Conservation (phyloP, 2,888 invertebrate species). For the Pollenia amentaria region DNA sequence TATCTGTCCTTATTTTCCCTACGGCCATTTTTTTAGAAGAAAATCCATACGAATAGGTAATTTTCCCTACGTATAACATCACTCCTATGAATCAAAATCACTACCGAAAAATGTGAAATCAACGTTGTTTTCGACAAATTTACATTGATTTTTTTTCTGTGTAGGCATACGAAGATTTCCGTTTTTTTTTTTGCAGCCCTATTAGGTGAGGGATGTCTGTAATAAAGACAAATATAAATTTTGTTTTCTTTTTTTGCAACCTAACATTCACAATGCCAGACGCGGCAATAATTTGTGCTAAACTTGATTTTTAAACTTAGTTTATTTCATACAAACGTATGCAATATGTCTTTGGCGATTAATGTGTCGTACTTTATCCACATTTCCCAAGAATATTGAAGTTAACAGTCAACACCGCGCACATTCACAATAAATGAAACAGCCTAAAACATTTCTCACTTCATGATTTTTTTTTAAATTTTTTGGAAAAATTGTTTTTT, state of each 20-base stretch:
- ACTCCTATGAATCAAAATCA: too few relatives aligned
- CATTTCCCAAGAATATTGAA: slow-evolving; percentile 23
- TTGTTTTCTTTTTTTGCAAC: background rate
- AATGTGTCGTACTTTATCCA: background rate
- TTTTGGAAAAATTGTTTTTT: background rate
- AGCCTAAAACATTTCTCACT: background rate
- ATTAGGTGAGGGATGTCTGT: background rate
- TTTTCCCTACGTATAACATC: too few relatives aligned
- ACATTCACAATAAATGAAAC: slow-evolving; percentile 11
- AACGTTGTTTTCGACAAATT: too few relatives aligned
- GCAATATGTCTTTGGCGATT: background rate
- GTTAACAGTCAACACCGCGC: background rate
- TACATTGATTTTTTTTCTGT: too few relatives aligned
- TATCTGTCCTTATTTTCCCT: too few relatives aligned
- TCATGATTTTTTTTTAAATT: background rate
- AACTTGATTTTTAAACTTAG: background rate
- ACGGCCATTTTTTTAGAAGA: too few relatives aligned
- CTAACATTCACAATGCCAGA: slow-evolving; percentile 10
- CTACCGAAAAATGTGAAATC: too few relatives aligned
- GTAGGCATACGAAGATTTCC: too few relatives aligned
- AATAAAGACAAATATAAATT: background rate
- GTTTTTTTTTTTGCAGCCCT: too few relatives aligned
- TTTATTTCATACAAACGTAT: slow-evolving; percentile 3
- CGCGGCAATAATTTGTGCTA: slow-evolving; percentile 27
- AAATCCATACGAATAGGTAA: too few relatives aligned